Evolutionary conservation across 2,888 invertebrate species (phyloP).

Genomic region (Choristoneura rosaceana): DNA sequence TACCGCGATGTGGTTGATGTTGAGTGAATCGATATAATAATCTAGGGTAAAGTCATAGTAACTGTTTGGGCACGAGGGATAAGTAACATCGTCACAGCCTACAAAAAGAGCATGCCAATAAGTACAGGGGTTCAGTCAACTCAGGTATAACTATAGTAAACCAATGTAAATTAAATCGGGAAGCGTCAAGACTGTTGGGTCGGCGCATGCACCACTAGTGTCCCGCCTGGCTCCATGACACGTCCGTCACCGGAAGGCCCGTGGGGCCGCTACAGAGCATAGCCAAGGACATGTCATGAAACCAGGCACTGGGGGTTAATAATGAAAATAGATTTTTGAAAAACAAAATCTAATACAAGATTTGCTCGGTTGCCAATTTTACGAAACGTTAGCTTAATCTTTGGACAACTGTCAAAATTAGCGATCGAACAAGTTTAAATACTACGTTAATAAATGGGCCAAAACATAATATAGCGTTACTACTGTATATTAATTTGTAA

Average conservation of each 20-base stretch:
- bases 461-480: slow-evolving; percentile 76
- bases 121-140: slow-evolving; percentile 68
- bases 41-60: slow-evolving; percentile 71
- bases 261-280: slow-evolving; percentile 25
- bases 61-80: slow-evolving; percentile 83
- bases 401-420: slow-evolving; percentile 55
- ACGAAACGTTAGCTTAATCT: not conserved
- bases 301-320: slow-evolving; percentile 66
- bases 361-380: slow-evolving; percentile 76
- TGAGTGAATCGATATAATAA: slow-evolving; percentile 57
- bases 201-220: slow-evolving; percentile 70
- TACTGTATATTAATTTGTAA: slow-evolving; percentile 75
- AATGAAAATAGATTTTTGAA: slow-evolving; percentile 63
- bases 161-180: slow-evolving; percentile 49
- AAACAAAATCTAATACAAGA: slow-evolving; percentile 68
- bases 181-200: slow-evolving; percentile 75
- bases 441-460: slow-evolving; percentile 79
- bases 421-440: slow-evolving; percentile 70
- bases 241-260: slow-evolving; percentile 15
- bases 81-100: slow-evolving; percentile 83
- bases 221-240: slow-evolving; percentile 73
- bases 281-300: slow-evolving; percentile 67
- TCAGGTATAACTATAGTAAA: slow-evolving; percentile 59
- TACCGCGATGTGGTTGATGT: slow-evolving; percentile 79
- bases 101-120: slow-evolving; percentile 79